Conservation (phyloP, 2,113 vertebrate genomes). For the Nannobrachium achirus region DNA sequence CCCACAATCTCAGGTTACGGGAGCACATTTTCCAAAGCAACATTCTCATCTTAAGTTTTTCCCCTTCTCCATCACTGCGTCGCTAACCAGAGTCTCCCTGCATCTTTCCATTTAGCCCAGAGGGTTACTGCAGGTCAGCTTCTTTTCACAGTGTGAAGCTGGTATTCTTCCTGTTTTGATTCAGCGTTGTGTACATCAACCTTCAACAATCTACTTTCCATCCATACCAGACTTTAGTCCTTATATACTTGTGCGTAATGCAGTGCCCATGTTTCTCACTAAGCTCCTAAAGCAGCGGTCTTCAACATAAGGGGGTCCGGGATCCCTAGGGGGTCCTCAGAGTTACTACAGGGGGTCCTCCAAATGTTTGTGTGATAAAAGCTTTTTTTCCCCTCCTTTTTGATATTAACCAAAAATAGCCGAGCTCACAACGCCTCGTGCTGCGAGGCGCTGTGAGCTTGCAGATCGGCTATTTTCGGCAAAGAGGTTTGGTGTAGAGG, state of each 20-base stretch:
- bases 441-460: no score
- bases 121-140: constrained; percentile 33
- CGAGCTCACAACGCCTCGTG: no score
- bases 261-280: neutral
- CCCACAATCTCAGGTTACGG: constrained; percentile 61
- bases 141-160: constrained; percentile 12
- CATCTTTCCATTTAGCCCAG: constrained; percentile 43
- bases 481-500: no score
- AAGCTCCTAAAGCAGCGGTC: neutral
- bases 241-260: neutral
- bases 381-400: no score
- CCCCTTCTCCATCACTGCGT: constrained; percentile 32
- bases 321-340: no score
- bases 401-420: no score
- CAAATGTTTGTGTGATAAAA: no score
- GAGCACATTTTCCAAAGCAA: constrained; percentile 69
- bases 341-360: no score
- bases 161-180: neutral
- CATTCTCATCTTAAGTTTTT: constrained; percentile 60
- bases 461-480: no score
- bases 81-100: constrained; percentile 35
- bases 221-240: neutral
- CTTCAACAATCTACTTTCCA: neutral
- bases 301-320: no score
- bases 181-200: neutral